Evolutionary conservation across 2,113 vertebrate species (phyloP).

Genomic region (Holacanthus passer): DNA sequence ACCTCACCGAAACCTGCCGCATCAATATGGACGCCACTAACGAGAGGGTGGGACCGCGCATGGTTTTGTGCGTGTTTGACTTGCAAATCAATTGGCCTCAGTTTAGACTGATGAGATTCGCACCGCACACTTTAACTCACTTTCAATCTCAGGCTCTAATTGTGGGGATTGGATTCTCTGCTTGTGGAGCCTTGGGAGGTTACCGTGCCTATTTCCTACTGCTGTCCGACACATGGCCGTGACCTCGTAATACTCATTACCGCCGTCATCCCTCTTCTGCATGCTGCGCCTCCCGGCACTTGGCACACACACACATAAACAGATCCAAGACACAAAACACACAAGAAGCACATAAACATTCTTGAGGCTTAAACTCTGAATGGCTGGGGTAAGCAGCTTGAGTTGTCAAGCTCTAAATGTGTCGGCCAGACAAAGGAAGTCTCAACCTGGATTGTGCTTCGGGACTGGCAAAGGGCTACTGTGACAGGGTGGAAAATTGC

Average conservation of each 20-base stretch:
- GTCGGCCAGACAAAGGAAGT: slow-evolving; percentile 60
- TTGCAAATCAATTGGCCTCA: slow-evolving; percentile 73
- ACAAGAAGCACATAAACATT: slow-evolving; percentile 54
- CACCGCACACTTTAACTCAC: slow-evolving; percentile 26
- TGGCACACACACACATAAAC: slow-evolving; percentile 42
- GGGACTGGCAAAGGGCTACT: slow-evolving; percentile 33
- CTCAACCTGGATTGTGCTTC: slow-evolving; percentile 66
- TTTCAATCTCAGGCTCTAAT: slow-evolving; percentile 64
- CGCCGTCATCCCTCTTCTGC: slow-evolving; percentile 27
- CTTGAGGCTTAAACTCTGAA: slow-evolving; percentile 71
- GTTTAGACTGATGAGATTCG: slow-evolving; percentile 61
- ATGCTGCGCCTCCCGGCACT: slow-evolving; percentile 23
- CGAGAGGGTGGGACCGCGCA: slow-evolving; percentile 8
- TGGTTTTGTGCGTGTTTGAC: slow-evolving; percentile 56
- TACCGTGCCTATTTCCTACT: slow-evolving; percentile 41
- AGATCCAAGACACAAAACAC: slow-evolving; percentile 40
- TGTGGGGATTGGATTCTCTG: slow-evolving; percentile 46
- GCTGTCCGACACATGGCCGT: slow-evolving; percentile 38
- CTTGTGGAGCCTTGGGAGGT: slow-evolving; percentile 46
- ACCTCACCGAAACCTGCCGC: slow-evolving; percentile 17
- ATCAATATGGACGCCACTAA: slow-evolving; percentile 45
- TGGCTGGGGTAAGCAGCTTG: slow-evolving; percentile 72
- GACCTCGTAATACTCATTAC: slow-evolving; percentile 74
- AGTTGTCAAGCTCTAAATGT: slow-evolving; percentile 66
- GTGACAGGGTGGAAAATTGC: slow-evolving; percentile 55